Base-by-base conservation (phyloP, 1,140 invertebrate species). In the Drosophila aff. region DNA sequence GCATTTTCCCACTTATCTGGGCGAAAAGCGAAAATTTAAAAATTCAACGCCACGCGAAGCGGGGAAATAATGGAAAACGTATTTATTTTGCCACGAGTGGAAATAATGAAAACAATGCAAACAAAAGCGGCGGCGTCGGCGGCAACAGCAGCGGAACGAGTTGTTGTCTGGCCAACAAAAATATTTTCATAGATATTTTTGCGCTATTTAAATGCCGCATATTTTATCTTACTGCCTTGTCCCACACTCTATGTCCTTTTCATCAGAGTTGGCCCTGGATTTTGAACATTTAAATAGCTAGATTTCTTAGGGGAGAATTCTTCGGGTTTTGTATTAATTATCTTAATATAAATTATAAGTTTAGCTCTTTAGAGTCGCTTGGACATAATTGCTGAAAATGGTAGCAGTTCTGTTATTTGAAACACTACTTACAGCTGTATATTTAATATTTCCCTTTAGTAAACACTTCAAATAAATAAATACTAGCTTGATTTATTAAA, bases 191-290 rank as follows among this genome's bases (percentile, higher is more conserved):
- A 64, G 71, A 61, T 76, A 81, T 69, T 81, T 68, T 59, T 62
- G 50, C 65, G 80, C 59, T 79, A 79, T 82, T 79, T 77, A 64
- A 80, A 74, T 84, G 50, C 52, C 63, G 55, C 71, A 74, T 74
- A 73, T 43, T 74, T 61, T 43, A 71, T 38, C 43, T 40, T 50
- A 50, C 38, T 40, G 53, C 53, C 53, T 28, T n/a, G 11, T 8
- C 26, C 36, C n/a, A 13, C 16, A 11, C 36, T 36, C 13, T 31
- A 4, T 40, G 21, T 15, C 33, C n/a, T 23, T 50, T 26, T 31
- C 16, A 36, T 15, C 15, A 61, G 71, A 44, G 68, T 16, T 68
- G 40, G 6, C 7, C 1, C 60, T 13, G 16, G 15, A 16, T 38
- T 49, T 15, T 2, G 13, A 4, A 0, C 5, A 60, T 15, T 33